Evolutionary conservation across 1,140 invertebrate species (phyloP), one percentile per base, ranked within the genome.

Genomic region (Stegodyphus dumicola): DNA sequence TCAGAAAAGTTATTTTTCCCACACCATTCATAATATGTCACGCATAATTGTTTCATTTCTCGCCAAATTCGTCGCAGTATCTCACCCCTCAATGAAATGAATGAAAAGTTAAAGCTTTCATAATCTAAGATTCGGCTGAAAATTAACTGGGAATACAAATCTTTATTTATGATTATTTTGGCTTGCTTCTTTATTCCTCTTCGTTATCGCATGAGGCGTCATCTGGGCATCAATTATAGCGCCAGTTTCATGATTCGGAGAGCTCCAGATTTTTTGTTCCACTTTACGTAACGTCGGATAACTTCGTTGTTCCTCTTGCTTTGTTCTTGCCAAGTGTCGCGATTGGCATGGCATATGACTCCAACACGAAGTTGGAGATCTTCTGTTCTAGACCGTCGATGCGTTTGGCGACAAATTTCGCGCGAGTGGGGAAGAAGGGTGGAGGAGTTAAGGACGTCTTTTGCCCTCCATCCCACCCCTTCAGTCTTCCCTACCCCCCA

Each of bases 381-480:
- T 51, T 66, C 56, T 75, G 70, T 83, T 75, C 79, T 69, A 83
- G 64, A 56, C 56, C 60, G 60, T 64, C 49, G 67, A 80, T 56
- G 81, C 81, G 64, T 85, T 85, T 85, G 81, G 81, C 81, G 81
- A 66, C 73, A 77, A 76, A 77, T 85, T 85, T 85, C 81, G 67
- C 81, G 64, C 81, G 7, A 18, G 71, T 56, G 48, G 56, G 69
- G 60, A 49, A 18, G n/a, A 17, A 64, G 52, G 33, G 69, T 13
- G 56, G 15, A 60, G 15, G 9, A 60, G 9, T 60, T 15, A 10
- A 15, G 56, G 56, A 60, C 56, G 15, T 60, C 9, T 15, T 15
- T 15, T 60, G 33, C 15, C 56, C 56, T 60, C 56, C 56, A 60
- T 15, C 56, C 56, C 56, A 9, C 15, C 15, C 9, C 15, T 71